Evolutionary conservation across 1,140 invertebrate species (phyloP), one percentile per base, ranked within the genome.

Genomic region (Triops longicaudatus): DNA sequence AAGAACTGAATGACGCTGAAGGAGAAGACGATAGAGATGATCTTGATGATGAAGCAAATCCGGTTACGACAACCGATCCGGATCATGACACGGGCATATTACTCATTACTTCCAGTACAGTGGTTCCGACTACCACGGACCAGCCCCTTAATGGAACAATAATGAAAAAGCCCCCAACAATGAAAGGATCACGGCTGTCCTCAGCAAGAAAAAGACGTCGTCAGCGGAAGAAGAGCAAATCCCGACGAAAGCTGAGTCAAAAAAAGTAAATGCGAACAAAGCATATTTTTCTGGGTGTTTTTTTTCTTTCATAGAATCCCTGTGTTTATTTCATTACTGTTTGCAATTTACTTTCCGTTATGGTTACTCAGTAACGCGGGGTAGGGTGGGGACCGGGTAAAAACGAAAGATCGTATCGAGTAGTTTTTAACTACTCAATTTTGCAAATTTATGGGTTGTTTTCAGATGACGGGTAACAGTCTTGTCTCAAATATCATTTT

Each of bases 1-100:
- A 93, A 83, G 91, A 91, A 7, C 76, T 77, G 44, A 10, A 73
- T 6, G 73, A 73, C 31, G 28, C 17, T 7, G 73, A 37, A 37
- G 17, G 17, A 73, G 22, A 78, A 17, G 2, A 14, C 63, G 91
- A 93, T 84, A 91, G 93, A 81, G 91, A 93, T 84, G 91, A 91
- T 27, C 84, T 93, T 1, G 88, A 89, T 28, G 90, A 91, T 81
- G 77, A 82, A 73, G 76, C 77, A 78, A 76, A 42, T 63, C 28
- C 26, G 37, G 43, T 14, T 63, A 31, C n/a, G n/a, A 14, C 74
- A 72, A 17, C 37, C 26, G 26, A 22, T 76, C 50, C 22, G 50
- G 50, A 63, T 63, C 44, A 63, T 63, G 50, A 63, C 50, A 63
- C 50, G 10, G 7, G 31, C 31, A 4, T 37, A 37, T 22, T 63